Conservation (phyloP, 2,797 vertebrate genomes). For the Parotocinclus haroldoi region DNA sequence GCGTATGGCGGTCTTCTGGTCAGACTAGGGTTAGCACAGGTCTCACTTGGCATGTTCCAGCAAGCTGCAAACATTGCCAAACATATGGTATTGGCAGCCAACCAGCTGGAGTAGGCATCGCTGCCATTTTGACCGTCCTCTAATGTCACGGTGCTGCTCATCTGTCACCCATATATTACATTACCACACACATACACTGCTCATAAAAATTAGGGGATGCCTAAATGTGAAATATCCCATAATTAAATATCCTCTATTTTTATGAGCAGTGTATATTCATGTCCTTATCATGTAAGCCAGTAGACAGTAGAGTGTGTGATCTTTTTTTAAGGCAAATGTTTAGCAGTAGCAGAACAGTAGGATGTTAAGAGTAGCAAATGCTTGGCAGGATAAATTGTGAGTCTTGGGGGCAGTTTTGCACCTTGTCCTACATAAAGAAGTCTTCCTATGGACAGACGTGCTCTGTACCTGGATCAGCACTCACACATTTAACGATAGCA, state of each 20-base stretch:
- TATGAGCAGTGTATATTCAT: too few species aligned
- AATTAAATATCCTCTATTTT: too few species aligned
- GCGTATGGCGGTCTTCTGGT: constrained; percentile 64
- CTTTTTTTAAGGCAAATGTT: constrained; percentile 39
- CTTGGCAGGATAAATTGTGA: too few species aligned
- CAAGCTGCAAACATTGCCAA: constrained; percentile 68
- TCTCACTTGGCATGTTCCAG: constrained; percentile 67
- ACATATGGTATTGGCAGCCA: constrained; percentile 67
- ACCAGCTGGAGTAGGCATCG: constrained; percentile 68
- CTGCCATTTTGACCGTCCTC: constrained; percentile 58
- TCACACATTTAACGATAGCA: constrained; percentile 21
- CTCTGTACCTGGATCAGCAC: constrained; percentile 4
- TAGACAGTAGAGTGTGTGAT: constrained; percentile 37
- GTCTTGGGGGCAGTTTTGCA: too few species aligned
- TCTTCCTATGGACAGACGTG: constrained; percentile 10
- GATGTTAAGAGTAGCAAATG: constrained; percentile 2
- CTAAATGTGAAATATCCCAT: too few species aligned
- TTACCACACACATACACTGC: constrained; percentile 30
- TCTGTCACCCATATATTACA: constrained; percentile 57
- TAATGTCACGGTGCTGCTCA: constrained; percentile 54
- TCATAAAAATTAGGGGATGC: too few species aligned
- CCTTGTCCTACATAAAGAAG: background rate
- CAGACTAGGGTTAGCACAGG: constrained; percentile 60
- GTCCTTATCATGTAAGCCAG: background rate
- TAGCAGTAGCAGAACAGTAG: constrained; percentile 33